Conservation (phyloP, 2,888 invertebrate genomes). For the Apotomis capreana region DNA sequence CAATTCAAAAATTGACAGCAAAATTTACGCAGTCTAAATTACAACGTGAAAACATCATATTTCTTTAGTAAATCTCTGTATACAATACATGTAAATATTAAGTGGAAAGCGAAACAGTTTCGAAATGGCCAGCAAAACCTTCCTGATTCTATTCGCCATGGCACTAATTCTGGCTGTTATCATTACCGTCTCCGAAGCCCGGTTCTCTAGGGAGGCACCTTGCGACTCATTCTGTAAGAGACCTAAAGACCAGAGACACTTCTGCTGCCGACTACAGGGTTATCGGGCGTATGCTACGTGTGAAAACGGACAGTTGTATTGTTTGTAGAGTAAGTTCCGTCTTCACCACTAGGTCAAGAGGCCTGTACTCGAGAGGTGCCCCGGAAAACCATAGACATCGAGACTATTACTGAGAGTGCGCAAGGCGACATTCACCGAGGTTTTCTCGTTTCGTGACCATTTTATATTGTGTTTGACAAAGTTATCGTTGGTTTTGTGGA, state of each 20-base stretch:
- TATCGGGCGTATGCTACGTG: conserved; percentile 4
- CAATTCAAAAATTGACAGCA: too few species aligned
- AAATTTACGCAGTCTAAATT: too few species aligned
- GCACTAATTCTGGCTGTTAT: not conserved
- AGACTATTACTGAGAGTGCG: too few species aligned
- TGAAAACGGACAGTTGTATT: conserved; percentile 13
- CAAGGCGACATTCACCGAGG: too few species aligned
- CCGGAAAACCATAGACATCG: too few species aligned
- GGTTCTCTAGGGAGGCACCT: not conserved
- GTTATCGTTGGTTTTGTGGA: too few species aligned
- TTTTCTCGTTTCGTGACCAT: too few species aligned
- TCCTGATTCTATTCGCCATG: not conserved
- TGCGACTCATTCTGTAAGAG: not conserved
- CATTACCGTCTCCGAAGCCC: not conserved
- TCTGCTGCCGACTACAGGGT: conserved; percentile 9
- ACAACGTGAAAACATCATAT: too few species aligned
- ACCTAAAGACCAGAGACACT: not conserved
- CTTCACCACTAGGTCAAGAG: too few species aligned
- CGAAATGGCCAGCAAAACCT: conserved; percentile 4
- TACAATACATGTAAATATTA: not conserved
- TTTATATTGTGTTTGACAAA: too few species aligned
- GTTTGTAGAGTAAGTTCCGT: not conserved
- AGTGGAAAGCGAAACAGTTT: not conserved
- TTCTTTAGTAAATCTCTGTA: too few species aligned
- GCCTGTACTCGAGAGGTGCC: too few species aligned